Conservation (phyloP, 1,140 invertebrate genomes). For the Diuraphis noxia region DNA sequence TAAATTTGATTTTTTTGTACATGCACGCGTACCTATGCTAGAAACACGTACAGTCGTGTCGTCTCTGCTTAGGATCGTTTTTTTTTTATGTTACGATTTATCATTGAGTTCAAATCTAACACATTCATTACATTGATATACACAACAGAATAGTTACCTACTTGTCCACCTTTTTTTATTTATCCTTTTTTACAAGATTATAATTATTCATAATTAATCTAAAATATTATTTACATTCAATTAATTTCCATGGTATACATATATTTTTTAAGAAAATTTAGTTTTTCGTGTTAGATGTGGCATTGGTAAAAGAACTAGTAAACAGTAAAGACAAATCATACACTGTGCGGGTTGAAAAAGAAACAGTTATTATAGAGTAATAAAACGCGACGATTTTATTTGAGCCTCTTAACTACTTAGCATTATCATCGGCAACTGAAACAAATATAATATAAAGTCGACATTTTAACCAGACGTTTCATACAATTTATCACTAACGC, state of each 20-base stretch:
- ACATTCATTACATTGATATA: too few relatives aligned
- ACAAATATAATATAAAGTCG: not conserved
- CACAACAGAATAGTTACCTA: too few relatives aligned
- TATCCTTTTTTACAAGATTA: not conserved
- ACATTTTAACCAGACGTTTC: not conserved
- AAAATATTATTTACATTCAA: not conserved
- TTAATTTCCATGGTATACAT: not conserved
- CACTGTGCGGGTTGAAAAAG: not conserved
- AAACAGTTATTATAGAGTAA: not conserved
- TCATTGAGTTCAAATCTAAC: too few relatives aligned
- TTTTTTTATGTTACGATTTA: too few relatives aligned
- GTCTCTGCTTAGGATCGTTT: too few relatives aligned
- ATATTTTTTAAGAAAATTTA: not conserved
- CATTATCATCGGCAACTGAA: not conserved
- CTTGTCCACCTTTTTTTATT: too few relatives aligned
- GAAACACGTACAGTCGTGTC: too few relatives aligned
- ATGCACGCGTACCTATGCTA: too few relatives aligned
- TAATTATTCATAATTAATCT: not conserved
- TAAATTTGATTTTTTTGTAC: too few relatives aligned
- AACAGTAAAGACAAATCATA: not conserved
- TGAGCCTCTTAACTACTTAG: not conserved
- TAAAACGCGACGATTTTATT: not conserved
- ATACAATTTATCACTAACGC: not conserved
- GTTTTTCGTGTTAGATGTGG: not conserved
- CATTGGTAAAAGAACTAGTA: not conserved